Percentiles rank a stretch among this genome's conserved stretches.
Conservation (phyloP, 2,113 vertebrate genomes). For the Myotis lucifugus region DNA sequence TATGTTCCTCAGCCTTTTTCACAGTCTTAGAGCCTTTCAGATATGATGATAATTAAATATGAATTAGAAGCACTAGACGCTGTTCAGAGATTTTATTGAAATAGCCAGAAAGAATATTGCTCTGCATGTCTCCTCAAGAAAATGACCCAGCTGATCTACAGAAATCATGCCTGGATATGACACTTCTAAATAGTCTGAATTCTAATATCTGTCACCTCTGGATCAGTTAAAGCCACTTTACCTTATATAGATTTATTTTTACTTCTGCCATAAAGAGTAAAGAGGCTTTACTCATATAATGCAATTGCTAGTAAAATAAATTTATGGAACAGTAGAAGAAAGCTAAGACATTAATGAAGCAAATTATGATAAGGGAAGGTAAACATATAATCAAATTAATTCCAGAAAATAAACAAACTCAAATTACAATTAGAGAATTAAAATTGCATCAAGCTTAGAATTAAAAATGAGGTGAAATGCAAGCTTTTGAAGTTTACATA, state of each 20-base stretch:
- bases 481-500: neutral
- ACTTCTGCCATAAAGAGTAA: neutral
- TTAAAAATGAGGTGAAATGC: neutral
- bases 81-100: conserved; percentile 7
- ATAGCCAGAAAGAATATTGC: neutral
- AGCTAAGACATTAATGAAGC: neutral
- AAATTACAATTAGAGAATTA: neutral
- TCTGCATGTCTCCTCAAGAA: neutral
- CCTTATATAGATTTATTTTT: neutral
- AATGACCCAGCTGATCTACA: neutral
- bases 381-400: neutral
- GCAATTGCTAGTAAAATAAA: neutral
- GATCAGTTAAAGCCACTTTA: neutral
- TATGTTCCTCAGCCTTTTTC: neutral
- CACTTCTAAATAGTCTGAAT: neutral
- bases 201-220: neutral
- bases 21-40: neutral
- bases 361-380: neutral
- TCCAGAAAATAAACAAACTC: neutral
- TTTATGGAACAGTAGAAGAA: neutral
- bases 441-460: neutral
- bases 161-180: conserved; percentile 5
- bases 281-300: neutral
- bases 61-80: neutral
- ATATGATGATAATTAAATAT: conserved; percentile 12